A percentile compares a stretch with the other conserved stretches of the same genome.
Conservation (phyloP, 2,797 vertebrate species). For the Holocentrus rufus region DNA sequence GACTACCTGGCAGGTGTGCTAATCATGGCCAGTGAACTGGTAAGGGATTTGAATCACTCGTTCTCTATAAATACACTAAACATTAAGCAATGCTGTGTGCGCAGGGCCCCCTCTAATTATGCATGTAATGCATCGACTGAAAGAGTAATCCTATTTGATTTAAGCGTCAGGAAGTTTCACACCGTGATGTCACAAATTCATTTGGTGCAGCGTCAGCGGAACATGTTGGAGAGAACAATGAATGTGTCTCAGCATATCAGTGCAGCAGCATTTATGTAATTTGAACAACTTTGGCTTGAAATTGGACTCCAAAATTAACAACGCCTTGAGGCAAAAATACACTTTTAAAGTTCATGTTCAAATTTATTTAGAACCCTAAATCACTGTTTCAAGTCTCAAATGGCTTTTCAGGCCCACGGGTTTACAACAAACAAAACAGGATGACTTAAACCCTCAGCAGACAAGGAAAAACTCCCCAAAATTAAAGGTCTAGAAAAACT, state of each 20-base stretch:
- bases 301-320: no score
- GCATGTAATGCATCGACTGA: neutral
- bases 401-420: no score
- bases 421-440: no score
- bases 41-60: slow-evolving; percentile 74
- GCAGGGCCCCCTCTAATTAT: neutral
- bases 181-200: neutral
- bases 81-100: neutral
- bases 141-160: neutral
- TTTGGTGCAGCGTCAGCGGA: neutral
- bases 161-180: neutral
- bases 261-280: no score
- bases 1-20: slow-evolving; percentile 96
- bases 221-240: neutral
- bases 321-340: no score
- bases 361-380: no score
- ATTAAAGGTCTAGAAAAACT: no score
- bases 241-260: neutral
- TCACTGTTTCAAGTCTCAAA: no score
- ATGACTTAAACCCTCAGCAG: no score
- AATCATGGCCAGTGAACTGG: slow-evolving; percentile 96
- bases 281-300: neutral
- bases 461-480: no score
- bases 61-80: neutral
- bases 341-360: no score